phyloP scores from a whole-genome alignment of 2,113 vertebrate species.

The Vimba vimba region DNA sequence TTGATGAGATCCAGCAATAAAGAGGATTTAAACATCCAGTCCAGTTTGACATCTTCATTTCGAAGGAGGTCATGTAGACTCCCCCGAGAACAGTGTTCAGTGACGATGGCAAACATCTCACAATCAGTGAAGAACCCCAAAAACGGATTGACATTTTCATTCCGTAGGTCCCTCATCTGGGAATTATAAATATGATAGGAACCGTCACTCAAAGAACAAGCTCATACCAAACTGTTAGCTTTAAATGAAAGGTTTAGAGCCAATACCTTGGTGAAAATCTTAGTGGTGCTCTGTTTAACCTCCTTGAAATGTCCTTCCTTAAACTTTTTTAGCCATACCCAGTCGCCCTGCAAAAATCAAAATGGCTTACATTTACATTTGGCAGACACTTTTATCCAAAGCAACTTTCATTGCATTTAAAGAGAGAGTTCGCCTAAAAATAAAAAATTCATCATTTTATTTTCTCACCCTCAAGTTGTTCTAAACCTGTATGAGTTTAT shows the following conservation, averaged over 20 bases:
- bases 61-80: constrained; percentile 90
- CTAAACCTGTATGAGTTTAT: too few relatives aligned
- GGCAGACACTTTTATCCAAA: too few relatives aligned
- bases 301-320: constrained; percentile 73
- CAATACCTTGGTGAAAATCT: constrained; percentile 86
- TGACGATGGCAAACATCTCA: constrained; percentile 86
- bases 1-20: constrained; percentile 92
- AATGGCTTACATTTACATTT: constrained; percentile 12
- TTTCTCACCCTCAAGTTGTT: too few relatives aligned
- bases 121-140: constrained; percentile 87
- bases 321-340: constrained; percentile 91
- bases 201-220: neutral
- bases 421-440: too few relatives aligned
- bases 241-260: neutral
- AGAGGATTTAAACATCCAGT: constrained; percentile 97
- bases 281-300: constrained; percentile 80
- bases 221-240: neutral
- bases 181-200: constrained; percentile 24
- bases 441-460: too few relatives aligned
- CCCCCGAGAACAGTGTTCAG: constrained; percentile 88
- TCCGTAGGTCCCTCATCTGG: constrained; percentile 90
- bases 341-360: constrained; percentile 81
- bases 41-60: constrained; percentile 88
- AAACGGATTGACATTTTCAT: constrained; percentile 91
- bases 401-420: too few relatives aligned